These are phyloP conservation scores for Porphyrio hochstetteri DNA, from an alignment of 2,113 vertebrate genomes.

Conservation along the genomic window DNA sequence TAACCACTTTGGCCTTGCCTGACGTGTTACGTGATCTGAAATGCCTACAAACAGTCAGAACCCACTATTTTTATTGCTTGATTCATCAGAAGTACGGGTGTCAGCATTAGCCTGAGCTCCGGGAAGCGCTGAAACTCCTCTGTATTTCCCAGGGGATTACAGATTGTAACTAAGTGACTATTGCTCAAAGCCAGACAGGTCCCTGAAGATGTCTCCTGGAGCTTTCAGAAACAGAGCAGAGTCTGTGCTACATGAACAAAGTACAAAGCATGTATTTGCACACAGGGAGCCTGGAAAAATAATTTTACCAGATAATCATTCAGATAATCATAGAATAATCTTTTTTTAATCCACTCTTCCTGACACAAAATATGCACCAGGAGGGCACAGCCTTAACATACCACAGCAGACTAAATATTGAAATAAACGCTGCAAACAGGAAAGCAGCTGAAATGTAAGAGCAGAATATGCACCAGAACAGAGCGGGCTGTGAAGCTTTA, in stretches of 20 bases:
- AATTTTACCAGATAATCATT: neutral
- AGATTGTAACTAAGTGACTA: neutral
- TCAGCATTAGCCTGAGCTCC: neutral
- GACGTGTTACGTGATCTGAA: neutral
- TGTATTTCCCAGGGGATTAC: neutral
- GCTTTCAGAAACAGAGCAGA: neutral
- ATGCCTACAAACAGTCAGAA: neutral
- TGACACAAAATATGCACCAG: neutral
- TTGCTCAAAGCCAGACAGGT: neutral
- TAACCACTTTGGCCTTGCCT: neutral
- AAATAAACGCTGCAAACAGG: neutral
- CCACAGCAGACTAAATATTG: neutral
- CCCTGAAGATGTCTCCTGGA: neutral
- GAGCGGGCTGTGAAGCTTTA: neutral
- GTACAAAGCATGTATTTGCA: neutral
- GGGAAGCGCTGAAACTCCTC: neutral
- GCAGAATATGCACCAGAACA: neutral
- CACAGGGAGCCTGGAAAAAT: constrained; percentile 14
- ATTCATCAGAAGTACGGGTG: neutral
- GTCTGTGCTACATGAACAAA: neutral
- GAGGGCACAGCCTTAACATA: neutral
- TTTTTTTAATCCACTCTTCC: neutral
- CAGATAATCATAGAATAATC: constrained; percentile 2
- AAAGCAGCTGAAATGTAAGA: constrained; percentile 4
- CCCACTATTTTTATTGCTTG: accelerated